Base-by-base conservation (phyloP, 2,888 invertebrate species). In the Rambutsinella grinnellia region DNA sequence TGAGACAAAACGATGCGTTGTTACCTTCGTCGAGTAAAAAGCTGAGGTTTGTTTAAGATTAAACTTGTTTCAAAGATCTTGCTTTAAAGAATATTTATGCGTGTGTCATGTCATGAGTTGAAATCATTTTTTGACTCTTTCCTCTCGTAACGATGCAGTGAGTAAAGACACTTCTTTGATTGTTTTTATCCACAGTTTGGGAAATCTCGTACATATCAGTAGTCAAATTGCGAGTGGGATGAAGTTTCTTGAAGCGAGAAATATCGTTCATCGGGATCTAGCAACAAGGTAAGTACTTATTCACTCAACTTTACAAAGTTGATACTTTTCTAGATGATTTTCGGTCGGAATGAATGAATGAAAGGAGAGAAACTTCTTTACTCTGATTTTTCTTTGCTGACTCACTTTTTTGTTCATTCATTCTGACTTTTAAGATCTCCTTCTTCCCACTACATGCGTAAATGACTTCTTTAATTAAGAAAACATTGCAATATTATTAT, bases 191-290 rank as follows among this genome's bases (percentile, higher is more conserved):
- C 65, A 36, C 62, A 82, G 82, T 65, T 76, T 79, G 68, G 76
- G 76, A 36, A 92, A 93, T 87, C 89, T 95, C 85, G 89, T 95
- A 81, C 93, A 93, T 87, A 91, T 95, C 87, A 93, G 93, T 51
- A n/a, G n/a, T n/a, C n/a, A 96, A 87, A 92, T 96, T 81, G 93
- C 96, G 1, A 93, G 94, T 3, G 96, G 96, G 17, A 95, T 96
- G 94, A 91, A 93, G 85, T 96, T 96, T 87, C 88, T 96, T 85
- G 93, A 96, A 88, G 91, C 93, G 60, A 89, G 95, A 81, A 94
- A 95, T 88, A 95, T 96, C 86, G 95, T 96, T 60, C 96, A 96
- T 87, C 90, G 96, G 54, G 95, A 96, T 88, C 88, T 96, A 84
- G 94, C 95, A 63, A 92, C 95, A 51, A 91, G 93, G 90, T 93